Base-by-base conservation (phyloP, 2,888 invertebrate species). In the Bedellia somnulentella region DNA sequence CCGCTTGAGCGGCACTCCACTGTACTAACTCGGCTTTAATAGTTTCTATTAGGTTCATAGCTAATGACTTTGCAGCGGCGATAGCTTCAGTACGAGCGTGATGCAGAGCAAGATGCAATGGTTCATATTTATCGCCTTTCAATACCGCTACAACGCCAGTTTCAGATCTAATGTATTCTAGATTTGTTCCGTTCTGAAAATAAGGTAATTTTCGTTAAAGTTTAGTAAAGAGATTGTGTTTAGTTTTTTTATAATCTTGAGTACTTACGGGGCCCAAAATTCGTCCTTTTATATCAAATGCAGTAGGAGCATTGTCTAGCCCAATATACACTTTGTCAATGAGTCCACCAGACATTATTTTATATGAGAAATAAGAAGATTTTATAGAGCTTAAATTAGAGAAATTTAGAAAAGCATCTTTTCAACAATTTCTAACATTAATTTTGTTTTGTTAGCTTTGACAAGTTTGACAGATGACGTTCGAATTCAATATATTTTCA, bases 21-120 rank as follows among this genome's bases (percentile, higher is more conserved):
- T 75, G 75, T 22, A 70, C 70, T 42, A 80, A 51, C 41, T 80
- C 80, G 21, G 77, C 76, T 31, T 86, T 81, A 57, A 90, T 83
- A 4, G 89, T 89, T 61, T 89, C 87, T 41, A 89, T 85, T 27
- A 90, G 73, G 59, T 89, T 89, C 46, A 85, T 82, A 9, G 87
- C 85, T 31, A 89, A 58, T 38, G 85, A 83, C 46, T 85, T 82
- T 10, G 87, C 88, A 41, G 81, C 83, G 37, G 83, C 80, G 24
- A 87, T 58, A 27, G 85, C 84, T 44, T 85, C 82, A 15, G 80
- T 75, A 43, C 84, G 81, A 8, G 83, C 80, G 67, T 89, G 89
- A 49, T 88, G 87, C 41, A 89, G 71, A 41, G 82, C 84, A 42
- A 90, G 76, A 63, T 89, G 87, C 47, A 90, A 67, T 2, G 88